Base-by-base conservation (phyloP, 2,888 invertebrate species). In the Operophtera brumata region DNA sequence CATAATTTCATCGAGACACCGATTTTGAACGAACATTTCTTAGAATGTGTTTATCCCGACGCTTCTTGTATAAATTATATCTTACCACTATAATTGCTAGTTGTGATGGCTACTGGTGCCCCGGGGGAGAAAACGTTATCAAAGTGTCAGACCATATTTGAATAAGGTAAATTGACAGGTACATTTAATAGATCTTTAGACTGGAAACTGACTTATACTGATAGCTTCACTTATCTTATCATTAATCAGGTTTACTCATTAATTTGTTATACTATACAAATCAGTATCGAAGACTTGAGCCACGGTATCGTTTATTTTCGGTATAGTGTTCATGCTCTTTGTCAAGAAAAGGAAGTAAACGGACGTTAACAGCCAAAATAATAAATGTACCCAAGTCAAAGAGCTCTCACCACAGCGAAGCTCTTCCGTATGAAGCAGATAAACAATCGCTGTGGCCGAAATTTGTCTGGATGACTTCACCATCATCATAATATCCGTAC, bases 101-200 rank as follows among this genome's bases (percentile, higher is more conserved):
- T 46, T 51, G 47, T 51, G 32, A 45, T 41, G 48, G 61, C 62
- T 66, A 44, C 66, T 57, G 57, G 40, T 57, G 50, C 58, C 63
- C 54, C 41, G 40, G 39, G 63, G 60, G 47, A 47, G 45, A 51
- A 53, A 47, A 55, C 47, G 51, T 49, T 56, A 64, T 64, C 64
- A 53, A 64, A 53, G 43, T 61, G 62, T 62, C 64, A 57, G 57
- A 44, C 45, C 52, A 39, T 57, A 55, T 66, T 66, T 60, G 57
- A 64, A 63, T 59, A 62, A 45, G 34, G 56, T 45, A 60, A 59
- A 64, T 67, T 66, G 69, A 69, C 65, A 62, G 62, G 65, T 69
- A 43, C 47, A 54, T 61, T 48, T 54, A 50, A 52, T 47, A 42
- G 51, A 61, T 57, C 60, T 51, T 56, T 62, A 48, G 44, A 51